Evolutionary conservation across 2,888 invertebrate species (phyloP), one percentile per base, ranked within the genome.

Genomic region (Therioaphis trifolii): DNA sequence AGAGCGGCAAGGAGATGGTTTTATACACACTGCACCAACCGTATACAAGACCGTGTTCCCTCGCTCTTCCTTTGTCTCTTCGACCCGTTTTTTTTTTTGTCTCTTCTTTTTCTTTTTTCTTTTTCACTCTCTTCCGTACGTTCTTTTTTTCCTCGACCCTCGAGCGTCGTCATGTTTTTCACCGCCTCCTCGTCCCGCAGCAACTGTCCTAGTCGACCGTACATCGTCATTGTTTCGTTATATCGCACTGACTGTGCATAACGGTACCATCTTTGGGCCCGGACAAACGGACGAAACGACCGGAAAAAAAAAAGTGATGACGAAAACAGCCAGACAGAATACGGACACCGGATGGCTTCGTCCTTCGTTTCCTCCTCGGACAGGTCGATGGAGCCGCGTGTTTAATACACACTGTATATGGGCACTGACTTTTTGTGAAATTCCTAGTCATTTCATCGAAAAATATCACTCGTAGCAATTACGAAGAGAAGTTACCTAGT

Each of bases 281-380:
- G 35, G 3, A 35, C 35, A 35, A 35, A 35, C 35, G 7, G 7
- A 12, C 52, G 0, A 58, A n/a, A 55, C 18, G 55, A 55, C 18
- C 18, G 55, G 55, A 55, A 55, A 49, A 55, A n/a, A 55, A 55
- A 55, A 55, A 55, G 21, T 55, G 55, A 55, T n/a, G 5, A 52
- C 18, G n/a, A 52, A 52, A 52, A 52, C 5, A 43, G 11, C 7
- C 11, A 43, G 5, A 43, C 11, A 43, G 11, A 43, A 52, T 18
- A 55, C 35, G 35, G 3, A 35, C 7, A 35, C 7, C 7, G 7
- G 7, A 35, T 5, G 35, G 35, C 4, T 5, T 35, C 7, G 3
- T 35, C 3, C 4, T 35, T 35, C 35, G 35, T 35, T 35, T 35
- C 7, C 35, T 35, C 7, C 35, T 35, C 35, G 35, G 35, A 35